Percentiles rank a stretch among this genome's conserved stretches.
Conservation (phyloP, 2,113 vertebrate species). For the Antechinus flavipes region DNA sequence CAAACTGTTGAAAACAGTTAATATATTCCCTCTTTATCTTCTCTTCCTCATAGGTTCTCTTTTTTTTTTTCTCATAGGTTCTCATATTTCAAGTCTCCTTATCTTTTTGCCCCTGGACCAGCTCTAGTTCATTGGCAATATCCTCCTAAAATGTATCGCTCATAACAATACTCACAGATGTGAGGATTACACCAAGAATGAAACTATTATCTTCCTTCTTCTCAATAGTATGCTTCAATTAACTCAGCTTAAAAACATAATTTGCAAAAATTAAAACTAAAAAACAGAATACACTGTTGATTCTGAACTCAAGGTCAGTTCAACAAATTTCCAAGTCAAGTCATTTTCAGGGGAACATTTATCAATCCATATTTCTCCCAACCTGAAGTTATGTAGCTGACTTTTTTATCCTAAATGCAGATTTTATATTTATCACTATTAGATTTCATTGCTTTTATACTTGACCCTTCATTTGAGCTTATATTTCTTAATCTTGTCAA, state of each 20-base stretch:
- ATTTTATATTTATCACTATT: too few relatives aligned
- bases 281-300: not conserved
- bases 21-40: not conserved
- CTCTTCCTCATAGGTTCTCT: not conserved
- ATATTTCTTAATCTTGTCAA: too few relatives aligned
- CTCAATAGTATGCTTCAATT: too few relatives aligned
- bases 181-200: not conserved
- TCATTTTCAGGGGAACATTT: not conserved
- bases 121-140: not conserved
- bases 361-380: not conserved
- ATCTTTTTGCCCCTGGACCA: not conserved
- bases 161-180: not conserved
- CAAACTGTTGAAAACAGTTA: not conserved
- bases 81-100: not conserved
- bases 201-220: not conserved
- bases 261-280: not conserved
- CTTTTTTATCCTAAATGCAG: too few relatives aligned
- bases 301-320: not conserved
- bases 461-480: too few relatives aligned
- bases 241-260: not conserved
- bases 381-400: too few relatives aligned
- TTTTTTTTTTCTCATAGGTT: not conserved
- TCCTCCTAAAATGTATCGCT: not conserved
- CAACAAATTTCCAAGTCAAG: not conserved
- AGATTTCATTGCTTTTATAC: too few relatives aligned